These are phyloP conservation scores for Scylla paramamosain DNA, from an alignment of 1,140 invertebrate genomes.

Conservation along the genomic window DNA sequence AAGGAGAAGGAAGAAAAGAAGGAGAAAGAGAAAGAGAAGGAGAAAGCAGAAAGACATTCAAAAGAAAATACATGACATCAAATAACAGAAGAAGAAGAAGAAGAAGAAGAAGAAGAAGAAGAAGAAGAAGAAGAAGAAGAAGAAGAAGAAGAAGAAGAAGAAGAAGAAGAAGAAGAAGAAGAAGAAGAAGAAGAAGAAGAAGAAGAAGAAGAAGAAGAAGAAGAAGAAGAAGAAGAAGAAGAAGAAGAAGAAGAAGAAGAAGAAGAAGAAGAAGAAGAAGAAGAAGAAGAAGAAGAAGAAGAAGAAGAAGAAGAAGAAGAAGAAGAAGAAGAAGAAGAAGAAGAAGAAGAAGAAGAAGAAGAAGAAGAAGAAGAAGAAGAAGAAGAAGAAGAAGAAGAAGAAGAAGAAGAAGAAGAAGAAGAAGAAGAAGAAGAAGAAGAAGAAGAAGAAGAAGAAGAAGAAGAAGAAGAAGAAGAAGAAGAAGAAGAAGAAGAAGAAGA, in stretches of 20 bases:
- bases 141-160: neutral
- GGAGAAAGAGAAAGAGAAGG: neutral
- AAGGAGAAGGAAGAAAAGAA: neutral
- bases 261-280: neutral
- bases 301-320: neutral
- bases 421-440: neutral
- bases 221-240: too few relatives aligned
- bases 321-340: neutral
- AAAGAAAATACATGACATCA: neutral
- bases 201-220: too few relatives aligned
- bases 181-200: neutral
- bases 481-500: neutral
- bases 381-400: neutral
- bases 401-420: neutral
- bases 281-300: neutral
- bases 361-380: neutral
- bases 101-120: neutral
- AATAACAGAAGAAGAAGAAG: neutral
- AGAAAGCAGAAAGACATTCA: neutral
- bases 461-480: neutral
- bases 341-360: neutral
- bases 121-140: neutral
- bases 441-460: neutral
- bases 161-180: neutral
- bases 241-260: neutral